Percentiles rank a stretch among this genome's conserved stretches.
Conservation (phyloP, 2,888 invertebrate genomes). For the Galerucella nymphaeae region DNA sequence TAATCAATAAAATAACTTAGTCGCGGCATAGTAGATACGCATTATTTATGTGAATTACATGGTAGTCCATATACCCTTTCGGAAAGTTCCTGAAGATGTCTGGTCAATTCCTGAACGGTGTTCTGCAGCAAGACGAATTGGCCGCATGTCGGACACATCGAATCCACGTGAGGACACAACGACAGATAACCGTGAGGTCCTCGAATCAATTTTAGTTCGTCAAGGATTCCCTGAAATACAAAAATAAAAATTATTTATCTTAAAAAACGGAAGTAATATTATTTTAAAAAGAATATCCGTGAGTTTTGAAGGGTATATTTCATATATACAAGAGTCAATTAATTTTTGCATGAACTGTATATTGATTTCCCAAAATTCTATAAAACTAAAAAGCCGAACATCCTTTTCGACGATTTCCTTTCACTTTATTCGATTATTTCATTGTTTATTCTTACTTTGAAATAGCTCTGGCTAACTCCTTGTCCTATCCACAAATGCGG, state of each 20-base stretch:
- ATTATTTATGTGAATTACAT: conserved; percentile 62
- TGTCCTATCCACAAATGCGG: conserved; percentile 89
- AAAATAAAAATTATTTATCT: conserved; percentile 1
- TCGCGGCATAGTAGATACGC: conserved; percentile 57
- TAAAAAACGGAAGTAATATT: background rate
- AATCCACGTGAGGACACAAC: conserved; percentile 87
- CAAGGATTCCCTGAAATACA: conserved; percentile 80
- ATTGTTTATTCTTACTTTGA: conserved; percentile 74
- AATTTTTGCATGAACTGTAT: no score
- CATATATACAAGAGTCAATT: no score
- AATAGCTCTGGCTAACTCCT: conserved; percentile 83
- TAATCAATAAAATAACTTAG: background rate
- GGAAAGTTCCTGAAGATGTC: conserved; percentile 84
- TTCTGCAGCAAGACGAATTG: conserved; percentile 87
- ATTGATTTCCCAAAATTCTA: no score
- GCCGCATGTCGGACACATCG: conserved; percentile 90
- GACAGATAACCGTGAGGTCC: conserved; percentile 87
- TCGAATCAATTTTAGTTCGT: conserved; percentile 87
- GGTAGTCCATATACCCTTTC: conserved; percentile 78
- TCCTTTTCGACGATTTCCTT: no score
- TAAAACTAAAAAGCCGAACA: no score
- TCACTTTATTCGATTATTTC: no score
- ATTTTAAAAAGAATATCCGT: no score
- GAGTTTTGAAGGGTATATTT: background rate
- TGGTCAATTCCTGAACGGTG: conserved; percentile 83